Percentiles rank a stretch among this genome's conserved stretches.
Conservation (phyloP, 2,888 invertebrate species). For the Alloplasta piceator region DNA sequence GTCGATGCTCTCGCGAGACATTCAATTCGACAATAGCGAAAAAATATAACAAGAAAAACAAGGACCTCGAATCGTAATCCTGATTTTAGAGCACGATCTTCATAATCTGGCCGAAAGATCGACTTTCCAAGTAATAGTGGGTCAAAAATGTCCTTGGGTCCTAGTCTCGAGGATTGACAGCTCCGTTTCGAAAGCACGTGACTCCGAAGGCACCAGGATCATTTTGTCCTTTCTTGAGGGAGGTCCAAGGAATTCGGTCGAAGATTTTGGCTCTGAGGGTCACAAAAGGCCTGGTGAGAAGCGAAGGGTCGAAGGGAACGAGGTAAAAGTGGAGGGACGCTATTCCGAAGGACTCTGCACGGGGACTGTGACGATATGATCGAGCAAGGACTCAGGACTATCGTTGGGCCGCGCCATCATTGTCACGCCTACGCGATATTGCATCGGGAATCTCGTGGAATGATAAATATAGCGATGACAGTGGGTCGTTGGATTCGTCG, state of each 20-base stretch:
- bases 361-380: slow-evolving; percentile 64
- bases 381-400: slow-evolving; percentile 56
- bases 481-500: slow-evolving; percentile 24
- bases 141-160: neutral
- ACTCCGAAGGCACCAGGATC: slow-evolving; percentile 7
- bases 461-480: neutral
- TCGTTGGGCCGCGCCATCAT: slow-evolving; percentile 56
- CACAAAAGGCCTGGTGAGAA: neutral
- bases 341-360: slow-evolving; percentile 41
- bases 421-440: slow-evolving; percentile 53
- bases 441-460: slow-evolving; percentile 16
- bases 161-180: slow-evolving; percentile 33
- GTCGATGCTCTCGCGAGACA: too few species aligned
- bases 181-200: slow-evolving; percentile 40
- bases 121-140: too few species aligned
- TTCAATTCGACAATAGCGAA: too few species aligned
- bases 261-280: neutral
- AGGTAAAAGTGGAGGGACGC: neutral
- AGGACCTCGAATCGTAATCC: too few species aligned
- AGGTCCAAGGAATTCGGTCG: neutral
- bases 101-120: too few species aligned
- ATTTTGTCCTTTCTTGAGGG: neutral
- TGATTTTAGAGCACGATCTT: too few species aligned
- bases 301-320: neutral
- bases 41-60: too few species aligned